Conservation (phyloP, 2,797 vertebrate species). For the Xiphorhynchus erythropygius region DNA sequence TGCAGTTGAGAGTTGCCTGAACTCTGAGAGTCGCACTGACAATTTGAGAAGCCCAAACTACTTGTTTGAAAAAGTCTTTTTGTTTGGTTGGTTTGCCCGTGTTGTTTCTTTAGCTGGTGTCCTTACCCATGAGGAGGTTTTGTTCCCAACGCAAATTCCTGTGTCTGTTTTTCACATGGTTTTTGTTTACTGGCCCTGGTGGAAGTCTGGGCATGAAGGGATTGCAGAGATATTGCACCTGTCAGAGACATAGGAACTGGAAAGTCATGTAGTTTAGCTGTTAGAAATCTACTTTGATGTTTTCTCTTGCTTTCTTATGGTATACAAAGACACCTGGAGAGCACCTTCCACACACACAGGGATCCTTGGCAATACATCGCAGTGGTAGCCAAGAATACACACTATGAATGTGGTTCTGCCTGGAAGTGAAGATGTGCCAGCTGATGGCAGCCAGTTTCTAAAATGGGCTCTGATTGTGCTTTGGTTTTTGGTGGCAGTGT, state of each 20-base stretch:
- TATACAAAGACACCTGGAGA: background rate
- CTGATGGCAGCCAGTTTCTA: background rate
- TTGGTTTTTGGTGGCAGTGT: background rate
- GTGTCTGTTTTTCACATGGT: background rate
- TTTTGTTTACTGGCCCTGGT: background rate
- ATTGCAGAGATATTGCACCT: background rate
- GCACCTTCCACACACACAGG: background rate
- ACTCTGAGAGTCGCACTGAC: background rate
- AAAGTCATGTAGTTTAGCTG: background rate
- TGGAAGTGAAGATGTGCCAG: background rate
- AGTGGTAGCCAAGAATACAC: background rate
- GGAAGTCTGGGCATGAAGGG: background rate
- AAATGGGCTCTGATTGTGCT: background rate
- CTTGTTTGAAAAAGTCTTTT: background rate
- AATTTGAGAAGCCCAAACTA: background rate
- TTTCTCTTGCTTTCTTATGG: background rate
- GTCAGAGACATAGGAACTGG: background rate
- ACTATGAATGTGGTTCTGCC: background rate
- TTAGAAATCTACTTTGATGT: background rate
- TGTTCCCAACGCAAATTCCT: rapidly evolving
- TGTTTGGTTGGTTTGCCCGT: background rate
- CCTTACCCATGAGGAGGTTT: rapidly evolving
- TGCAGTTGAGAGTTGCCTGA: background rate
- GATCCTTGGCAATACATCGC: background rate
- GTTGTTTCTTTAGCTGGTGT: background rate